Percentiles rank a stretch among this genome's conserved stretches.
Conservation (phyloP, 2,113 vertebrate genomes). For the Carassius auratus region DNA sequence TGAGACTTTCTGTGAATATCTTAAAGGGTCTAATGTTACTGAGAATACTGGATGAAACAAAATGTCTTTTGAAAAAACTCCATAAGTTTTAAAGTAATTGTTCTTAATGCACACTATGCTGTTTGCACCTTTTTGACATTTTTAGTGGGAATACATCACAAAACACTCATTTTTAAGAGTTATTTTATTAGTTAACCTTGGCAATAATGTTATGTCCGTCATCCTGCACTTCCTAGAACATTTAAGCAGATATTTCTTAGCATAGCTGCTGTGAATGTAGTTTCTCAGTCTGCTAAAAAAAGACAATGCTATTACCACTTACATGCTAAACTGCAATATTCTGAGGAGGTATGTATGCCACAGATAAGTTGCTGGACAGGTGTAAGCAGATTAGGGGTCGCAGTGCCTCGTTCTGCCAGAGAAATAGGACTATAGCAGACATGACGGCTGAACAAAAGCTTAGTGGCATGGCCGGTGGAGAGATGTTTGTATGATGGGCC, state of each 20-base stretch:
- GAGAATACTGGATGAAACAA: neutral
- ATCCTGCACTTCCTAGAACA: neutral
- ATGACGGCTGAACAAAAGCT: slow-evolving; percentile 50
- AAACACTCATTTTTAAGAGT: neutral
- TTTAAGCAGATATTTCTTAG: slow-evolving; percentile 13
- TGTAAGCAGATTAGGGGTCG: slow-evolving; percentile 51
- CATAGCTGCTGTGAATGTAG: neutral
- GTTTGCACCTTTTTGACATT: neutral
- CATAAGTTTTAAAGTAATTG: neutral
- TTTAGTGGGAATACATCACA: neutral
- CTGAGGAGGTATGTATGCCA: slow-evolving; percentile 31
- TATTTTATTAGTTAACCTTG: neutral
- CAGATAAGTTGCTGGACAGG: slow-evolving; percentile 50
- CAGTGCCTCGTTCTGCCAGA: neutral
- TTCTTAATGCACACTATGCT: neutral
- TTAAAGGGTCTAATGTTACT: neutral
- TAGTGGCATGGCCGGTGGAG: slow-evolving; percentile 30
- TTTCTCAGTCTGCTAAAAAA: neutral
- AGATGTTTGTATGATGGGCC: slow-evolving; percentile 54
- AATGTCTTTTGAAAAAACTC: neutral
- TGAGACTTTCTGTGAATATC: neutral
- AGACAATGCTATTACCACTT: neutral
- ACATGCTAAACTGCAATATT: slow-evolving; percentile 17
- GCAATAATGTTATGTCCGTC: neutral
- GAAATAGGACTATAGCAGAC: slow-evolving; percentile 22